Percentiles rank a stretch among this genome's conserved stretches.
phyloP scores from a whole-genome alignment of 2,113 vertebrate species.

The Camarhynchus parvulus region DNA sequence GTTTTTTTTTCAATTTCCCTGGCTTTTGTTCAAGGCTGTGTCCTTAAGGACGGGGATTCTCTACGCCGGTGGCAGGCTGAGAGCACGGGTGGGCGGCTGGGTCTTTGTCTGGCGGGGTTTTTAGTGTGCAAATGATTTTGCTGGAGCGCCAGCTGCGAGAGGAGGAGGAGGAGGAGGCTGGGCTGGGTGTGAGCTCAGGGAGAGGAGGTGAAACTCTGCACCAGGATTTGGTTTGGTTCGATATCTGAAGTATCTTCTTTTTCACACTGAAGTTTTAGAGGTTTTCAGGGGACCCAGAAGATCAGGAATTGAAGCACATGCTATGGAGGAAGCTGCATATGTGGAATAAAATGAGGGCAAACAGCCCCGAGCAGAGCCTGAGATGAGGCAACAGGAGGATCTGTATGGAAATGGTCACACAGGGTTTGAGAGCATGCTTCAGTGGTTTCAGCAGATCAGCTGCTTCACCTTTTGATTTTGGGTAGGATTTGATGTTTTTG shows the following conservation, averaged over 20 bases:
- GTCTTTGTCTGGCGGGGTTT: background rate
- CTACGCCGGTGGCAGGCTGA: background rate
- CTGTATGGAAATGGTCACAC: background rate
- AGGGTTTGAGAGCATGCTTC: background rate
- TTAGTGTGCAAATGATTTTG: background rate
- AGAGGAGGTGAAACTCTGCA: background rate
- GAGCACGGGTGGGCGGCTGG: conserved; percentile 40
- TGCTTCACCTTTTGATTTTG: background rate
- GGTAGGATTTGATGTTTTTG: background rate
- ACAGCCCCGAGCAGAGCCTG: background rate
- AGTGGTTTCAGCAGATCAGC: background rate
- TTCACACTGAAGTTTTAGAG: background rate
- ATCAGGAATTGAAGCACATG: background rate
- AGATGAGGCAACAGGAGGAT: background rate
- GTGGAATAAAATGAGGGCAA: background rate
- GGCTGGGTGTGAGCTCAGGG: background rate
- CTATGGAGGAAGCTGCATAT: background rate
- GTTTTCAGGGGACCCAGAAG: background rate
- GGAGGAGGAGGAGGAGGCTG: background rate
- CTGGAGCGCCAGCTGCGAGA: background rate
- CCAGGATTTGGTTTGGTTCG: background rate
- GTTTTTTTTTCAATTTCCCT: background rate
- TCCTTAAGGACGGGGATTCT: conserved; percentile 19
- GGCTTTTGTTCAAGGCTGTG: conserved; percentile 58
- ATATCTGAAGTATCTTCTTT: background rate